Base-by-base conservation (phyloP, 2,113 vertebrate species). In the Pagrus major region DNA sequence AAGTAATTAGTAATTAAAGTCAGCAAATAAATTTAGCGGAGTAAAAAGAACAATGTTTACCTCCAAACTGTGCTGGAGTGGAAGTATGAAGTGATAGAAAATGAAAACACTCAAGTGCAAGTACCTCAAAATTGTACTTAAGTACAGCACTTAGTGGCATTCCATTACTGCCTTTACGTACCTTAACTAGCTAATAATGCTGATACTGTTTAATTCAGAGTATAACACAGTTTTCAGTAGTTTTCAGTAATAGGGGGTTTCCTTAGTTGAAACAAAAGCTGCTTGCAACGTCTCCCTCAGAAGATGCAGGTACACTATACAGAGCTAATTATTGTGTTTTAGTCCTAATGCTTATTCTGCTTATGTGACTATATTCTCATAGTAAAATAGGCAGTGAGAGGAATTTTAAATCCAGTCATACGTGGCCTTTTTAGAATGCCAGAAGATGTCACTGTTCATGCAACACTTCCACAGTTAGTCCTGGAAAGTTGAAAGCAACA, bases 401-500 rank as follows among this genome's bases (percentile, higher is more conserved):
- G 65, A 56, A 21, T 63, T 73, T 33, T 59, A 42, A 74, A 81
- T 64, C 0, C 52, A 71, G 42, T 31, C 68, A 72, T 27, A 33
- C 18, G 49, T 65, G 55, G 71, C 23, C 78, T 88, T 86, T 84
- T 59, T 47, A 61, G 29, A 56, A 51, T 54, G 64, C 92, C 93
- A 94, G 93, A 92, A 93, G 94, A 90, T 92, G 93, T 93, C 93
- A 93, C 93, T 95, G 92, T 94, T 93, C 85, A 90, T 88, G 87
- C 89, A 93, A 91, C 73, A 76, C 87, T 47, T 55, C 25, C 61
- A 80, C 61, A 72, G 64, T 49, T 15, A 27, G 64, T 44, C 72
- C 58, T 61, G 59, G 31, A 39, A 47, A 83, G 44, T 51, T 69
- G 41, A 63, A 58, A 73, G 39, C 80, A 33, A 29, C 47, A 54